Percentiles rank a stretch among this genome's conserved stretches.
These are phyloP conservation scores for Bubo scandiacus DNA, from an alignment of 2,113 vertebrate species.

Conservation along the genomic window DNA sequence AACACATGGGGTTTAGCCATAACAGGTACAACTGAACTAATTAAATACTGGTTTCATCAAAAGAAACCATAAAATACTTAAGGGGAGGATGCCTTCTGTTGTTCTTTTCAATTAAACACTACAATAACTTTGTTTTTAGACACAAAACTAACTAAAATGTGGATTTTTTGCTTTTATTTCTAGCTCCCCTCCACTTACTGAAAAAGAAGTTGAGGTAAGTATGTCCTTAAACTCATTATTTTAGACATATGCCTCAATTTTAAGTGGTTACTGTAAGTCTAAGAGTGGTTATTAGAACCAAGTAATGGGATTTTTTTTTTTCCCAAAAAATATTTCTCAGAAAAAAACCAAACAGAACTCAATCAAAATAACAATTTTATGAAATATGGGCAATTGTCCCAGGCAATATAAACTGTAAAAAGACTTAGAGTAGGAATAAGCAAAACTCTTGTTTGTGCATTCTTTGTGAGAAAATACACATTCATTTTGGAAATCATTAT, in stretches of 20 bases:
- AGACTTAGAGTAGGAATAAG: neutral
- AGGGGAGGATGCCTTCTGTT: neutral
- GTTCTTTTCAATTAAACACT: neutral
- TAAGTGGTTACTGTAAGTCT: neutral
- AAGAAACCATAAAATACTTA: neutral
- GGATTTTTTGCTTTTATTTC: conserved; percentile 54
- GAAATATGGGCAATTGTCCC: neutral
- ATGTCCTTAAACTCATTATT: neutral
- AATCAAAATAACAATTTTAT: neutral
- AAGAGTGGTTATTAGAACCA: neutral
- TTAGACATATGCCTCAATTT: neutral
- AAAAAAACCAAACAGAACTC: neutral
- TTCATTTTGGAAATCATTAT: neutral
- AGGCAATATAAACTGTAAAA: neutral
- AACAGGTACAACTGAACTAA: neutral
- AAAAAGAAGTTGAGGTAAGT: conserved; percentile 97
- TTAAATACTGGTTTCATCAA: neutral
- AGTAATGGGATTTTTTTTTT: neutral
- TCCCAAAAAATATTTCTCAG: neutral
- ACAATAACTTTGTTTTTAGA: neutral
- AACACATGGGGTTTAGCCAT: neutral
- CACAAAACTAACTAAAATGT: neutral
- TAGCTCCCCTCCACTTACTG: conserved; percentile 91
- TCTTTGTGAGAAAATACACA: neutral
- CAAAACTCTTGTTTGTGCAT: neutral